Evolutionary conservation across 2,888 invertebrate genomes (phyloP).

Genomic region (Frankliniella fusca): DNA sequence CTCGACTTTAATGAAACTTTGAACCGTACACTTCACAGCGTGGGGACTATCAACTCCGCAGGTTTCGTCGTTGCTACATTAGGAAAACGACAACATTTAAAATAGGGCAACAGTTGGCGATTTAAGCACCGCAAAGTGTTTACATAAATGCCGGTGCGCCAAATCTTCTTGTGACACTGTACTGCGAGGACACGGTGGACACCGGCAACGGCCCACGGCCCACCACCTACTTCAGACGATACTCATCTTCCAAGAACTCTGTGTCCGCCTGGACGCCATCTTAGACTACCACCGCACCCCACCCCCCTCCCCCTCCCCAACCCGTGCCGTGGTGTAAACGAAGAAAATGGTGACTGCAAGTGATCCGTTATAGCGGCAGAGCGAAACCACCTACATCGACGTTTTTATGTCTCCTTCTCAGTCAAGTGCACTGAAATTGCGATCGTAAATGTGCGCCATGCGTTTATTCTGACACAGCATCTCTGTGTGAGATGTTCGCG

Average conservation of each 20-base stretch:
- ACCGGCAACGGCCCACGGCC: too few relatives aligned
- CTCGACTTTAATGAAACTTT: too few relatives aligned
- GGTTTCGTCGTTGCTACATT: too few relatives aligned
- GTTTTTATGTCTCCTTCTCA: not conserved
- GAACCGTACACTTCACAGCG: too few relatives aligned
- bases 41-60: too few relatives aligned
- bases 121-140: too few relatives aligned
- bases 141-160: too few relatives aligned
- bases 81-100: too few relatives aligned
- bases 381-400: not conserved
- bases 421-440: not conserved
- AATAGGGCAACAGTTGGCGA: too few relatives aligned
- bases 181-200: too few relatives aligned
- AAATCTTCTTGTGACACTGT: too few relatives aligned
- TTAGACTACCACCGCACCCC: not conserved
- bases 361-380: slow-evolving; percentile 7
- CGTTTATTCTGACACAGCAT: not conserved
- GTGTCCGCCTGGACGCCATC: not conserved
- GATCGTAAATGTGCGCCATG: not conserved
- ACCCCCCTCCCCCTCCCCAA: not conserved
- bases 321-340: slow-evolving; percentile 16
- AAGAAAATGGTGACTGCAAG: slow-evolving; percentile 24
- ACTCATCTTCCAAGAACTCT: not conserved
- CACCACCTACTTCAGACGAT: not conserved
- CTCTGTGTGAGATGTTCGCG: not conserved